Base-by-base conservation (phyloP, 2,113 vertebrate genomes). In the Oreochromis tanganicae region DNA sequence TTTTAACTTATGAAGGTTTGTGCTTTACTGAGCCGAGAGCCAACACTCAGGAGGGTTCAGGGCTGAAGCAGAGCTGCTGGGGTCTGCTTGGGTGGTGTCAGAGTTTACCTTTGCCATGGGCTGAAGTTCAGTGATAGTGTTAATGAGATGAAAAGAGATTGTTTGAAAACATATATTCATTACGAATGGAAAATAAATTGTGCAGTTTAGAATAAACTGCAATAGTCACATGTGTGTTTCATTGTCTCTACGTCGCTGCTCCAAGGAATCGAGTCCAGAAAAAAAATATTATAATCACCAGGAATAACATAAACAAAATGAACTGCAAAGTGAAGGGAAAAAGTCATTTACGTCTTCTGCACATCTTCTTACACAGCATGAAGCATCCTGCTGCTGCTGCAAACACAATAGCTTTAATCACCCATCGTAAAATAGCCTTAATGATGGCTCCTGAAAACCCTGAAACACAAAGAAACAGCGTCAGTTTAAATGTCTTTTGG, bases 271-370 rank as follows among this genome's bases (percentile, higher is more conserved):
- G 9, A 11, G 10, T 11, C 38, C 38, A 12, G 38, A 11, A 43
- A 12, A 43, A 9, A 34, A 34, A 29, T 4, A 41, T 12, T 2
- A 43, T 43, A 4, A 4, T 41, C 38, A 41, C 1, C 7, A 41
- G 9, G 2, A 41, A 57, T 57, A 29, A 29, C 56, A 9, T 56
- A 27, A 57, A 61, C 27, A 10, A 32, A 61, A 32, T 32, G 24
- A 61, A 61, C 27, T 61, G 27, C 1, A 61, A 32, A 61, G 14
- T 61, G 14, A 61, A 61, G 27, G 0, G 0, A 9, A 7, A 61
- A 9, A 4, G 0, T 61, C 4, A 32, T 21, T 61, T 61, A 61
- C 57, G 3, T 1, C 7, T 61, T 61, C 27, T 61, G 57, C 12
- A 4, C 27, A 29, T 29, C 27, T 29, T 55, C 9, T 61, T 9